Evolutionary conservation across 2,888 invertebrate species (phyloP).

Genomic region (Penaeus monodon): DNA sequence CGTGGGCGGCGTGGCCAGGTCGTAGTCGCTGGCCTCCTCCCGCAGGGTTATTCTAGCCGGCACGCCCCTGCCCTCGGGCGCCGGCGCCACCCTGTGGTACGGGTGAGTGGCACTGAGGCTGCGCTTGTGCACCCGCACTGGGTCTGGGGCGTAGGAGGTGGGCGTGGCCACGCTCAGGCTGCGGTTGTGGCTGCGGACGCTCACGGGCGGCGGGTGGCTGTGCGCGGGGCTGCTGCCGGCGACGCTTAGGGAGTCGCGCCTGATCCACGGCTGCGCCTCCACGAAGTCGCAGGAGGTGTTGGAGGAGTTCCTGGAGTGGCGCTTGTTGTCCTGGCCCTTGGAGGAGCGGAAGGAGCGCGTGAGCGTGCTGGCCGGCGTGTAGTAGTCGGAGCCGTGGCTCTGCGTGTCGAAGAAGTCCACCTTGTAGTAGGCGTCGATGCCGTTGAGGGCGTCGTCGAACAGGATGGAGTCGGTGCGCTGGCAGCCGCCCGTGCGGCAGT

Average conservation of each 20-base stretch:
- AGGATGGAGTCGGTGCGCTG: slow-evolving; percentile 77
- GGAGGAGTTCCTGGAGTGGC: slow-evolving; percentile 76
- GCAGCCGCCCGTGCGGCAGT: slow-evolving; percentile 86
- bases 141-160: slow-evolving; percentile 37
- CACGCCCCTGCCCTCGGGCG: slow-evolving; percentile 34
- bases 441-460: slow-evolving; percentile 63
- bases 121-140: slow-evolving; percentile 56
- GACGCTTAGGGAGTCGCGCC: slow-evolving; percentile 37
- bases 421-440: slow-evolving; percentile 62
- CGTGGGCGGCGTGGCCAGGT: background rate
- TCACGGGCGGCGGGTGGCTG: slow-evolving; percentile 12
- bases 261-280: slow-evolving; percentile 60
- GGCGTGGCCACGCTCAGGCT: slow-evolving; percentile 53
- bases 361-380: slow-evolving; percentile 63
- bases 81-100: slow-evolving; percentile 32
- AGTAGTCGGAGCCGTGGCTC: slow-evolving; percentile 58
- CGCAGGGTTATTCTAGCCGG: slow-evolving; percentile 51
- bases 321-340: slow-evolving; percentile 72
- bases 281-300: slow-evolving; percentile 72
- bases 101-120: slow-evolving; percentile 60
- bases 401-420: slow-evolving; percentile 62
- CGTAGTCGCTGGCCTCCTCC: slow-evolving; percentile 38
- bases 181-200: slow-evolving; percentile 32
- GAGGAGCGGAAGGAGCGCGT: slow-evolving; percentile 49
- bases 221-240: slow-evolving; percentile 38